Conservation (phyloP, 2,888 invertebrate species). For the Anorthoa munda region DNA sequence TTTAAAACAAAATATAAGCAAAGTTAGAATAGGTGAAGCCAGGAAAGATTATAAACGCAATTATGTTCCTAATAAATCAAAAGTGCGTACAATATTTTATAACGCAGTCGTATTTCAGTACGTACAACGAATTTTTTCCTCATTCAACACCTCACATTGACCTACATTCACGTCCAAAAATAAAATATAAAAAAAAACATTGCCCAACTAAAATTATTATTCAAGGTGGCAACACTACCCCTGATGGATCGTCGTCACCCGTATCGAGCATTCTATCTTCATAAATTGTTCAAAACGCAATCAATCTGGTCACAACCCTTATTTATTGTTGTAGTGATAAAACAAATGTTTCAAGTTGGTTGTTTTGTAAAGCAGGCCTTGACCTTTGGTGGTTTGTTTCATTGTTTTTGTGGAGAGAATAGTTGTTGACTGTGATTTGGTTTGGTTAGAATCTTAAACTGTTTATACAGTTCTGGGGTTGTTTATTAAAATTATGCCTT, state of each 20-base stretch:
- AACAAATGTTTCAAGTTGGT: slow-evolving; percentile 51
- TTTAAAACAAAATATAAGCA: too few relatives aligned
- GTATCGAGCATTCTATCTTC: slow-evolving; percentile 65
- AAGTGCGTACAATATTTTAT: too few relatives aligned
- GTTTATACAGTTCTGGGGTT: too few relatives aligned
- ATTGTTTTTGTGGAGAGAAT: background rate
- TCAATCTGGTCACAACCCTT: slow-evolving; percentile 63
- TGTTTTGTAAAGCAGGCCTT: slow-evolving; percentile 26
- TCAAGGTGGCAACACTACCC: slow-evolving; percentile 45
- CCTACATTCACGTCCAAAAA: slow-evolving; percentile 32
- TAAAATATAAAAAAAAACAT: slow-evolving; percentile 25
- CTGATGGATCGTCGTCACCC: slow-evolving; percentile 56
- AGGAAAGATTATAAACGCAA: too few relatives aligned
- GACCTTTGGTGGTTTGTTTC: slow-evolving; percentile 12
- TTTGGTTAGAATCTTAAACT: too few relatives aligned
- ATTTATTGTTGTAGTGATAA: slow-evolving; percentile 64
- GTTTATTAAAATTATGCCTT: too few relatives aligned
- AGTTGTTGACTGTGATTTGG: background rate
- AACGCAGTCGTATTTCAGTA: too few relatives aligned
- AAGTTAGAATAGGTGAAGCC: too few relatives aligned
- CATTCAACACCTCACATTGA: slow-evolving; percentile 6
- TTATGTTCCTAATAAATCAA: too few relatives aligned
- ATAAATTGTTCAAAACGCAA: slow-evolving; percentile 68
- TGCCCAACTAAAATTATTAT: slow-evolving; percentile 53
- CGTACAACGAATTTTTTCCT: background rate